These are phyloP conservation scores for Protaetia brevitarsis DNA, from an alignment of 1,140 invertebrate genomes.

Conservation along the genomic window DNA sequence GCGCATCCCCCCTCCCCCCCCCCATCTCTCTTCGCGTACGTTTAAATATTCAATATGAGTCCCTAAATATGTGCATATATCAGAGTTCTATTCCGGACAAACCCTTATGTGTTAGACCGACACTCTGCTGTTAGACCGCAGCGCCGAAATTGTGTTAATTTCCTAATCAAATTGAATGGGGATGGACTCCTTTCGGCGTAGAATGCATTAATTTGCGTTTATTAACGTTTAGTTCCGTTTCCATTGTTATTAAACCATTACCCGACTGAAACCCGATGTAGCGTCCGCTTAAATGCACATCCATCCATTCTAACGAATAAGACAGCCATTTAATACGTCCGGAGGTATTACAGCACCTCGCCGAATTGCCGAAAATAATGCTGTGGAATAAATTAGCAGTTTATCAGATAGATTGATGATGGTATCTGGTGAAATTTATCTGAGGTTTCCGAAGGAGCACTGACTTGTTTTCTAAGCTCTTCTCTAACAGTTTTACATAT, in stretches of 20 bases:
- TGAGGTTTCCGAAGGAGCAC: too few species aligned
- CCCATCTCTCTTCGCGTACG: not conserved
- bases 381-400: too few species aligned
- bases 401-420: too few species aligned
- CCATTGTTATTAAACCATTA: conserved; percentile 15
- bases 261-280: not conserved
- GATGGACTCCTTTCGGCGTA: not conserved
- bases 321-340: not conserved
- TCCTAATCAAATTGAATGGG: conserved; percentile 18
- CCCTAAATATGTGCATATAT: conserved; percentile 7
- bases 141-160: conserved; percentile 6
- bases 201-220: conserved; percentile 15
- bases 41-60: conserved; percentile 13
- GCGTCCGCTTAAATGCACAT: not conserved
- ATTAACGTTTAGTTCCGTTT: conserved; percentile 15
- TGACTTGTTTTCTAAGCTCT: too few species aligned
- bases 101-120: not conserved
- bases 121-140: not conserved
- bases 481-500: too few species aligned
- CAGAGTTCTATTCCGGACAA: not conserved
- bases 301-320: conserved; percentile 4
- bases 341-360: not conserved
- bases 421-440: too few species aligned
- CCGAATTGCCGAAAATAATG: not conserved
- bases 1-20: not conserved